Evolutionary conservation across 2,113 vertebrate species (phyloP).

Genomic region (Phylloscopus trochiloides): DNA sequence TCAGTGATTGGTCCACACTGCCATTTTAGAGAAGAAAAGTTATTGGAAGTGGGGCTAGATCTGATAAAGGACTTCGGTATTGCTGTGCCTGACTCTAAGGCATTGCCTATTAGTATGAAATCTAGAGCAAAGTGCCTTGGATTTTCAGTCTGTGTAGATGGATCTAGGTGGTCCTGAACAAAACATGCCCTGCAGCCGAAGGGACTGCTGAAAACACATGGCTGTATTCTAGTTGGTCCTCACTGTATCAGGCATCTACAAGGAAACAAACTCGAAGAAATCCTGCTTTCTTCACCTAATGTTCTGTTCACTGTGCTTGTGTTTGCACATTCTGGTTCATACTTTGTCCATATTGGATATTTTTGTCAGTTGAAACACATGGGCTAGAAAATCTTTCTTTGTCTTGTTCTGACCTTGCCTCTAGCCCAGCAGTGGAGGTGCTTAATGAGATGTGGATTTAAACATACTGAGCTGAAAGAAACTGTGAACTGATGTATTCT

Average conservation of each 20-base stretch:
- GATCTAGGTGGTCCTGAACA: background rate
- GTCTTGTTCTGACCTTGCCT: background rate
- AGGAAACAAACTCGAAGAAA: background rate
- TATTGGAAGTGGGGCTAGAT: slow-evolving; percentile 28
- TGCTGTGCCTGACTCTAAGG: background rate
- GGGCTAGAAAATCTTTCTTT: background rate
- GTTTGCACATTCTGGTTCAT: background rate
- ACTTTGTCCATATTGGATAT: background rate
- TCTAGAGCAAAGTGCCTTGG: background rate
- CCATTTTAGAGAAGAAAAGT: background rate
- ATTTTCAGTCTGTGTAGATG: background rate
- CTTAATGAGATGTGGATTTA: background rate
- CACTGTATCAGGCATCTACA: background rate
- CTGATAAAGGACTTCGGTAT: slow-evolving; percentile 41
- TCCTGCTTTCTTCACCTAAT: background rate
- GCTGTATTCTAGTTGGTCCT: background rate
- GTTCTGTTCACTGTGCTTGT: background rate
- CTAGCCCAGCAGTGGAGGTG: background rate
- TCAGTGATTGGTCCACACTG: background rate
- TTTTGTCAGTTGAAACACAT: background rate
- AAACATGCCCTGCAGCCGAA: background rate
- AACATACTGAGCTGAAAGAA: background rate
- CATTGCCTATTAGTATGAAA: background rate
- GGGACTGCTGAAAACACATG: background rate
- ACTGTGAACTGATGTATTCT: background rate